These are phyloP conservation scores for Hirtodrosophila trivittata DNA, from an alignment of 2,888 invertebrate genomes.

Conservation along the genomic window DNA sequence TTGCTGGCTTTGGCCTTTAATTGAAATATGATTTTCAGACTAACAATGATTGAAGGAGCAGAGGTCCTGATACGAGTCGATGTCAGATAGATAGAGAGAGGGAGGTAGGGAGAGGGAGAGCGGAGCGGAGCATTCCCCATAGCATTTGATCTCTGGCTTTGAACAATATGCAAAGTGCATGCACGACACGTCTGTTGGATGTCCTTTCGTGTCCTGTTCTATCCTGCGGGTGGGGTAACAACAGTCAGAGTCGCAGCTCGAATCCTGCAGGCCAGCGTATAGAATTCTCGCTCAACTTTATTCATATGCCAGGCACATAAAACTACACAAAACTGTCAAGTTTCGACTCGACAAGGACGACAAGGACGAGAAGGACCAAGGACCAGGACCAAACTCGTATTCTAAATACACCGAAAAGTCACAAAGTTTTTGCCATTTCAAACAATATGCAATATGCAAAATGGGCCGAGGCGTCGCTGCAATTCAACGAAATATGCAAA, in stretches of 20 bases:
- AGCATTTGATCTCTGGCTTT: slow-evolving; percentile 52
- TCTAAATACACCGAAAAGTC: slow-evolving; percentile 46
- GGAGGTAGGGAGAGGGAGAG: no score
- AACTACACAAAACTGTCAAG: slow-evolving; percentile 68
- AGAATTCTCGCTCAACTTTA: slow-evolving; percentile 32
- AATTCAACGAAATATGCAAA: slow-evolving; percentile 51
- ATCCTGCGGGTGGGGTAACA: slow-evolving; percentile 1
- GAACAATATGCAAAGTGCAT: slow-evolving; percentile 62
- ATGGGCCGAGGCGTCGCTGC: slow-evolving; percentile 51
- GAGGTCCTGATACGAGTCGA: no score
- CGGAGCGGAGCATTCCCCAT: no score
- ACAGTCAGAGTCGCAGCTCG: neutral
- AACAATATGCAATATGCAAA: slow-evolving; percentile 48
- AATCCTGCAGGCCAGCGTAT: neutral
- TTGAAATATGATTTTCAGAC: slow-evolving; percentile 72
- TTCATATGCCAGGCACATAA: slow-evolving; percentile 62
- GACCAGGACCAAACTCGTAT: neutral
- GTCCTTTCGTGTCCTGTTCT: slow-evolving; percentile 13
- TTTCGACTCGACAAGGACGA: slow-evolving; percentile 23
- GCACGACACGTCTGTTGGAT: slow-evolving; percentile 53
- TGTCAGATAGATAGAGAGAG: no score
- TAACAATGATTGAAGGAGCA: slow-evolving; percentile 49
- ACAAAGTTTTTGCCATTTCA: slow-evolving; percentile 58
- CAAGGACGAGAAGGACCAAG: neutral
- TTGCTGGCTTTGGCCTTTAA: slow-evolving; percentile 56